phyloP scores from a whole-genome alignment of 2,113 vertebrate species.

The Microcebus ravelobensis region DNA sequence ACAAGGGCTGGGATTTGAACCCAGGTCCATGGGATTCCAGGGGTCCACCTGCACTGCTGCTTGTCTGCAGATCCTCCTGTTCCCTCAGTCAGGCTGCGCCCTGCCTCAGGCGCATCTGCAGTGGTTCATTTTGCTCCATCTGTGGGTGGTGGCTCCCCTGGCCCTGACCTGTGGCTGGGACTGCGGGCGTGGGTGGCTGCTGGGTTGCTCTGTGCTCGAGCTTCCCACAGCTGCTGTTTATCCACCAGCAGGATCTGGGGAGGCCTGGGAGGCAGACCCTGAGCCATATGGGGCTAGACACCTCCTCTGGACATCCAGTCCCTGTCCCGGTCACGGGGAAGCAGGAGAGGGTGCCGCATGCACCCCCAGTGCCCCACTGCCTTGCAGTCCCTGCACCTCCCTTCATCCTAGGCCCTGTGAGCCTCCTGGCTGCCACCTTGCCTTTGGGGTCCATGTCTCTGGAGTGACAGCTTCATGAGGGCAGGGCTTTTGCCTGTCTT shows the following conservation, averaged over 20 bases:
- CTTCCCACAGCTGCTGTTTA: not conserved
- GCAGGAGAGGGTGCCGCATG: not conserved
- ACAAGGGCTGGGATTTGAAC: not conserved
- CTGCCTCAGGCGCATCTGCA: not conserved
- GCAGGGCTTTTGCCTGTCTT: not conserved
- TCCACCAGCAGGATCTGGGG: not conserved
- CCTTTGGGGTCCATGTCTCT: not conserved
- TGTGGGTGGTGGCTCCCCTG: not conserved
- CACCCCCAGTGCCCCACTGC: not conserved
- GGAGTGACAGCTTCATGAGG: not conserved
- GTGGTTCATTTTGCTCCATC: not conserved
- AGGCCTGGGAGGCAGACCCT: not conserved
- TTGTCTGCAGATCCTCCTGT: not conserved
- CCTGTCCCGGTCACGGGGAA: not conserved
- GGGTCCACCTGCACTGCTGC: not conserved
- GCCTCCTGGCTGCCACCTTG: not conserved
- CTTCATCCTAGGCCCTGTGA: not conserved
- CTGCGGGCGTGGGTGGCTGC: not conserved
- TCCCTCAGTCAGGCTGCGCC: not conserved
- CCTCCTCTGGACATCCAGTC: not conserved
- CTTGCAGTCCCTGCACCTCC: not conserved
- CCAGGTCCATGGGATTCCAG: not conserved
- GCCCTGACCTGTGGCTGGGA: not conserved
- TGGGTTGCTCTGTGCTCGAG: not conserved
- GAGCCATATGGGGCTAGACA: accelerated